phyloP scores from a whole-genome alignment of 2,113 vertebrate species.

The Phasianus colchicus region DNA sequence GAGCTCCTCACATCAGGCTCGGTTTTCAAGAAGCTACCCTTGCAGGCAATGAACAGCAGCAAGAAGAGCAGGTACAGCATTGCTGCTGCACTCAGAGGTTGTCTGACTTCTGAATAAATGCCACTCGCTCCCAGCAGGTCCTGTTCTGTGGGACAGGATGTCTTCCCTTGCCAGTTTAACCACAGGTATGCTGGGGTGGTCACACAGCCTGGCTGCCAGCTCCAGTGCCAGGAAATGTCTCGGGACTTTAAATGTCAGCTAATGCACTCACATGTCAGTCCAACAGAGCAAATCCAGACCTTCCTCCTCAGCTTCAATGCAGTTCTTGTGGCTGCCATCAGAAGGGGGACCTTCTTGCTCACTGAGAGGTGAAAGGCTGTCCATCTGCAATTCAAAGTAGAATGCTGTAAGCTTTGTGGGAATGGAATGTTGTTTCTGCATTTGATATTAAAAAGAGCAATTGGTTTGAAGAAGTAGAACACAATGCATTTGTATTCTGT shows the following conservation, averaged over 20 bases:
- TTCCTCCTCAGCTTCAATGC: neutral
- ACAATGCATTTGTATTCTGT: too few relatives aligned
- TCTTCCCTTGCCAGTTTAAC: neutral
- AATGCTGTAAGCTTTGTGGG: too few relatives aligned
- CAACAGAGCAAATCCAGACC: too few relatives aligned
- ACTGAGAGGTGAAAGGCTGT: neutral
- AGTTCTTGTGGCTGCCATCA: neutral
- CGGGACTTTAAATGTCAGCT: neutral
- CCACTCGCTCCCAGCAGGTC: neutral
- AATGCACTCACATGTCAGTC: neutral
- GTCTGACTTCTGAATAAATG: neutral
- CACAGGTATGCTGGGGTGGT: neutral
- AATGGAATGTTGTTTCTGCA: too few relatives aligned
- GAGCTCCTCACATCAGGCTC: constrained; percentile 60
- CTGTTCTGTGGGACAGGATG: neutral
- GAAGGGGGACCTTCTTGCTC: neutral
- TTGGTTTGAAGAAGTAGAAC: too few relatives aligned
- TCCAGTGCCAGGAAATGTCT: neutral
- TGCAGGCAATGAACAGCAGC: neutral
- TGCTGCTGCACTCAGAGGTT: neutral
- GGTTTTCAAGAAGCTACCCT: neutral
- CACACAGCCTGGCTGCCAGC: neutral
- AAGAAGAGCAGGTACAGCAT: neutral
- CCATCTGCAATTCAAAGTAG: neutral
- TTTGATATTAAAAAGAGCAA: too few relatives aligned